Base-by-base conservation (phyloP, 1,140 invertebrate species). In the Drosophila persimilis region DNA sequence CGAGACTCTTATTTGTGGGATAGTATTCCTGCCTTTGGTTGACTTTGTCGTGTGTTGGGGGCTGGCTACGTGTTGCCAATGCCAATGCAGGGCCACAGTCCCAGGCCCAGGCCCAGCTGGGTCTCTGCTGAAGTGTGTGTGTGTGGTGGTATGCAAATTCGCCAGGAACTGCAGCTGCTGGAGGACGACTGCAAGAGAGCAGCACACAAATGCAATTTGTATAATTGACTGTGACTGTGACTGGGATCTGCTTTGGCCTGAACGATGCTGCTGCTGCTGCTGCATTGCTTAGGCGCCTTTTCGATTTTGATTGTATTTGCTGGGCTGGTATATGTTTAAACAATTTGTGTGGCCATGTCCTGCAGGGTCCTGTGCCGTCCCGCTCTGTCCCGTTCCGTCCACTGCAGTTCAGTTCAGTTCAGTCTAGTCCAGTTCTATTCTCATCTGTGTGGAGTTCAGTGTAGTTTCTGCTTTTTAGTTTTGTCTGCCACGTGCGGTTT, bases 121-220 rank as follows among this genome's bases (percentile, higher is more conserved):
- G 29, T 7, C 26, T 7, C 6, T 7, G 26, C 35, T 35, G 11
- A 3, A 20, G 35, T 59, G 53, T 46, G 54, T 17, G 31, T 24
- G 63, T 39, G 35, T 57, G 61, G 41, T 29, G 39, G 73, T 67
- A 75, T 74, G 73, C 73, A 73, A 75, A 74, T 75, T 48, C 17
- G 43, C 41, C 41, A 43, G 29, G 3, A 26, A 47, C 43, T 58
- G 56, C 57, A 57, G 26, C 24, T 57, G 62, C 65, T 43, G 56
- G 63, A 69, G 65, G 9, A 4, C 7, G 29, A 31, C 29, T 31
- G 35, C 35, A 39, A 11, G 11, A 35, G 41, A 46, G 41, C 41
- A 57, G 73, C 73, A 73, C 62, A 74, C 79, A 81, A 86, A 85
- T 85, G 81, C 81, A 85, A 85, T 86, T 85, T 85, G 81, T 86